These are phyloP conservation scores for Mystacornis crossleyi DNA, from an alignment of 2,113 vertebrate species.

Conservation along the genomic window DNA sequence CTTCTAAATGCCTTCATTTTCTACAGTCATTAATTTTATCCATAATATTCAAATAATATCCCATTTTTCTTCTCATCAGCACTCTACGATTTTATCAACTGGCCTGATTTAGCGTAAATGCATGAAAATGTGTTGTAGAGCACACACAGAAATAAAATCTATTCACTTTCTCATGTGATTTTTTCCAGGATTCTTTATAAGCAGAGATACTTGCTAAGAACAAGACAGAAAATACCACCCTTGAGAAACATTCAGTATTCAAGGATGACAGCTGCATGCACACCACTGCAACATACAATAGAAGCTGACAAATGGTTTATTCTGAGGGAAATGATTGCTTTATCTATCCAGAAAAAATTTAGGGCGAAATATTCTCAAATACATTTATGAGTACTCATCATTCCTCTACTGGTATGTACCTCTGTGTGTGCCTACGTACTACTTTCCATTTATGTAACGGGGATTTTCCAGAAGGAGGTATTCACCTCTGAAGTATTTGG, in stretches of 20 bases:
- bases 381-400: not conserved
- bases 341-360: not conserved
- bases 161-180: not conserved
- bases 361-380: not conserved
- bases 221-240: not conserved
- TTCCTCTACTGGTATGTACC: not conserved
- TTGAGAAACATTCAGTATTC: not conserved
- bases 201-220: not conserved
- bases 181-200: not conserved
- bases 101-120: not conserved
- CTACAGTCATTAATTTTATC: not conserved
- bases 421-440: not conserved
- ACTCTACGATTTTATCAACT: not conserved
- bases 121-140: not conserved
- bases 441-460: not conserved
- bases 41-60: not conserved
- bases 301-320: not conserved
- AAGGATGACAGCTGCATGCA: not conserved
- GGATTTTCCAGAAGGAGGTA: not conserved
- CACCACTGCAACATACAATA: fast-evolving
- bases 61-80: not conserved
- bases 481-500: constrained; percentile 11
- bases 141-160: not conserved
- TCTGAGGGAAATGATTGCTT: not conserved
- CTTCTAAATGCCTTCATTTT: not conserved